Conservation (phyloP, 2,113 vertebrate species). For the Oenanthe melanoleuca region DNA sequence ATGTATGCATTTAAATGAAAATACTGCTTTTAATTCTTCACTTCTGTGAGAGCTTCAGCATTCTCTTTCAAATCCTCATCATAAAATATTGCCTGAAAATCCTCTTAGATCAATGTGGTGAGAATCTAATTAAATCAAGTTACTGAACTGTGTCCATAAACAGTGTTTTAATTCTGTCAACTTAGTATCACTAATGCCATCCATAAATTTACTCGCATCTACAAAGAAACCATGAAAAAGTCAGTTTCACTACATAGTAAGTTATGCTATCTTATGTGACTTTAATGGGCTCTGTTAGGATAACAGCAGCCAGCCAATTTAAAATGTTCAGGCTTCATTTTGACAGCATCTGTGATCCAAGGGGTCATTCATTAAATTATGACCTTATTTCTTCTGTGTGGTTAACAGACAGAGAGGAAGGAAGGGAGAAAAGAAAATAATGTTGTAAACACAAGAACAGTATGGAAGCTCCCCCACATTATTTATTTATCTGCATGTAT, state of each 20-base stretch:
- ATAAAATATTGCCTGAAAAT: slow-evolving; percentile 30
- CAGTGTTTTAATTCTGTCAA: slow-evolving; percentile 64
- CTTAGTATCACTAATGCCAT: slow-evolving; percentile 53
- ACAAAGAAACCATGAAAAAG: slow-evolving; percentile 62
- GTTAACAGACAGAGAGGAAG: not conserved
- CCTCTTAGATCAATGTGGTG: slow-evolving; percentile 12
- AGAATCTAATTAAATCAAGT: slow-evolving; percentile 67
- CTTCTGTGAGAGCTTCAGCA: not conserved
- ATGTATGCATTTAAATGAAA: not conserved
- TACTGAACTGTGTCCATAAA: slow-evolving; percentile 64
- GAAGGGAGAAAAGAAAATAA: not conserved
- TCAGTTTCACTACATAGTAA: slow-evolving; percentile 39
- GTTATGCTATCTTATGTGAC: slow-evolving; percentile 23
- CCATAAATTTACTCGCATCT: slow-evolving; percentile 61
- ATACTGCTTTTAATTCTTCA: not conserved
- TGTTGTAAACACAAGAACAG: not conserved
- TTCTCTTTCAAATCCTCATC: not conserved
- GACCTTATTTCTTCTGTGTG: not conserved
- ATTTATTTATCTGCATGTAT: not conserved
- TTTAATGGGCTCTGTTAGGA: slow-evolving; percentile 41
- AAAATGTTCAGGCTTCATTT: slow-evolving; percentile 47
- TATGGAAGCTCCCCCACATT: not conserved
- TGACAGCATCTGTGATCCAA: slow-evolving; percentile 50
- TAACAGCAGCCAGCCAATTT: slow-evolving; percentile 54
- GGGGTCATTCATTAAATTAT: slow-evolving; percentile 46